Base-by-base conservation (phyloP, 2,113 vertebrate genomes). In the Corythoichthys intestinalis region DNA sequence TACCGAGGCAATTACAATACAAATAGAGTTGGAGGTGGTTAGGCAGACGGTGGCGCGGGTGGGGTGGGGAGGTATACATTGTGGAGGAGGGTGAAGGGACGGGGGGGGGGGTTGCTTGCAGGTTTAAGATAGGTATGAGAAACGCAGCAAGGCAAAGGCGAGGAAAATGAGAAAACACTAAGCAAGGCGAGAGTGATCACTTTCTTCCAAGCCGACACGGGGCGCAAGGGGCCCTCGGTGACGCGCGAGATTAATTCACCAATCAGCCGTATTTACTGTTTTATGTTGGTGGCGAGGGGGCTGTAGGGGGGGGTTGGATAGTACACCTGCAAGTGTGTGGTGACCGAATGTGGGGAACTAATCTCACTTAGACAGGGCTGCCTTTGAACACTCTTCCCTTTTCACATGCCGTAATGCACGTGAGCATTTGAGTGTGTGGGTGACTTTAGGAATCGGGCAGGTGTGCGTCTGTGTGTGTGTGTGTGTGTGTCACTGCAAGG, bases 1-100 rank as follows among this genome's bases (percentile, higher is more conserved):
- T 88, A 89, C 86, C 81, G 79, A 87, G 83, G 88, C 84, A 89
- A 90, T 89, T 89, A 88, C 89, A 88, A 88, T 88, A 85, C 87
- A 89, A 89, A 89, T 88, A 88, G 89, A 87, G 87, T 85, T 85
- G 86, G 82, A 88, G 86, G 85, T 85, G 85, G 85, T 83, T 82
- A 77, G 84, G 77, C 61, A 61, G 69, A 63, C 72, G 70, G 28
- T 50, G 35, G 39, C 15, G 67, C 28, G 15, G 44, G 49, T 17
- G 9, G 39, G 14, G 17, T 10, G 39, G 13, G 7, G 39, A 12
- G 13, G 44, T 58, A 37, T 37, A 58, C 34, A 35, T 50, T 37
- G 39, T 17, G 67, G 44, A 34, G 44, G 17, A 53, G 20, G 41
- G 41, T 6, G 2, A 6, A 12, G 44, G 20, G 15, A 37, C 12